Evolutionary conservation across 2,888 invertebrate genomes (phyloP), one percentile per base, ranked within the genome.

Genomic region (Pasiphila rectangulata): DNA sequence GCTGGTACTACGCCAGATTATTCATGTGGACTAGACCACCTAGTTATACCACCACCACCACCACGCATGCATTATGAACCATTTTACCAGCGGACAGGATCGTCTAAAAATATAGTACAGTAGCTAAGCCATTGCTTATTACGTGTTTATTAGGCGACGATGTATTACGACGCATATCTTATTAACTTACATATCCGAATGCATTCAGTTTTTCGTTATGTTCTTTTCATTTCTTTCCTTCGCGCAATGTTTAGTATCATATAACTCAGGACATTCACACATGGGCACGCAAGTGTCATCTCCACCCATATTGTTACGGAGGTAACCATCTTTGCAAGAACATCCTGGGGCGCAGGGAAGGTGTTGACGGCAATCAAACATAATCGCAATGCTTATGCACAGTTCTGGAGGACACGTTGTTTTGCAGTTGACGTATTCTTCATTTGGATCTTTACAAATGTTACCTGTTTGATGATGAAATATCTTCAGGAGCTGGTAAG

Each of bases 351-450:
- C 9, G 10, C 61, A 60, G 0, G 49, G 39, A 3, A 51, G 52
- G 1, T 35, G 29, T 3, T 39, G 46, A 3, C 36, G 30, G 20
- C 72, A 73, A 9, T 58, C 52, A 25, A 48, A 61, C 5, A 9
- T 50, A 0, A 61, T 57, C 1, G 59, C 19, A n/a, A 63, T 15
- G 1, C 63, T 61, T 0, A 54, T 1, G 38, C 71, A 72, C 0
- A 45, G 45, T 7, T 71, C 64, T 0, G 69, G 64, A 2, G 72
- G 69, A 25, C 71, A 73, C 5, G 41, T 27, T 6, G 12, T 37
- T 35, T 61, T 64, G 41, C 64, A 64, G 2, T 39, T 24, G 0
- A 39, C 50, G 37, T 56, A 64, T 13, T 56, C 54, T 59, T 67
- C 65, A 21, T 69, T 63, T 6, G 37, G 34, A 23, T 42, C 51